These are phyloP conservation scores for Drosophila gunungcola DNA, from an alignment of 1,140 invertebrate genomes.

Conservation along the genomic window DNA sequence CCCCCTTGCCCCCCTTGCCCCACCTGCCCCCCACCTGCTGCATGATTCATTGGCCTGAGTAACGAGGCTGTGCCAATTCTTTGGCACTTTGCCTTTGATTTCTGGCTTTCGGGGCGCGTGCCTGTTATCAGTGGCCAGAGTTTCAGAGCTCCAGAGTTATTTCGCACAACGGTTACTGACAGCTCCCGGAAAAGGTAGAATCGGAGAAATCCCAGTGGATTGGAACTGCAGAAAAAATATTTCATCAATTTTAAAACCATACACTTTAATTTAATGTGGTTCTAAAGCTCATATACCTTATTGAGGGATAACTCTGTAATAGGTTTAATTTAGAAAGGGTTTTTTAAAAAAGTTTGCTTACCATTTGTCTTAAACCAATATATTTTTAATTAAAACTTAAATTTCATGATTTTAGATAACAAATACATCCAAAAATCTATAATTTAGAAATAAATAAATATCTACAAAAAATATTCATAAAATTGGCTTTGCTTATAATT, in stretches of 20 bases:
- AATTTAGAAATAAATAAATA: too few species aligned
- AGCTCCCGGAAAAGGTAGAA: constrained; percentile 30
- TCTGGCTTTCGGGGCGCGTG: constrained; percentile 48
- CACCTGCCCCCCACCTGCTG: constrained; percentile 27
- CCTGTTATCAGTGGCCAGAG: constrained; percentile 64
- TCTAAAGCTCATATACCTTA: too few species aligned
- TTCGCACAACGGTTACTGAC: constrained; percentile 70
- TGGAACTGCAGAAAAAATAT: neutral
- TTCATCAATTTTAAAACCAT: constrained; percentile 15
- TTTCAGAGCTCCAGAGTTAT: constrained; percentile 30
- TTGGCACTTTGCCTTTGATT: constrained; percentile 61
- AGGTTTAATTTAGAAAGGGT: too few species aligned
- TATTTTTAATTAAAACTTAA: too few species aligned
- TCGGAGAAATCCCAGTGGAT: constrained; percentile 27
- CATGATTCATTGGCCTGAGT: constrained; percentile 76
- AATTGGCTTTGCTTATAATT: too few species aligned
- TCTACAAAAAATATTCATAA: too few species aligned
- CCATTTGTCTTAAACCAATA: too few species aligned
- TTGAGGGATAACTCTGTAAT: too few species aligned
- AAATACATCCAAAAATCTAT: too few species aligned
- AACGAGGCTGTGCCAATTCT: constrained; percentile 76
- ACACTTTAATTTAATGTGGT: constrained; percentile 7
- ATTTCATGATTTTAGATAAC: too few species aligned
- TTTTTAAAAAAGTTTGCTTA: too few species aligned
- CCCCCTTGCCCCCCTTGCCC: neutral